A percentile compares a stretch with the other conserved stretches of the same genome.
phyloP scores from a whole-genome alignment of 2,797 vertebrate genomes.

The Sparidentex hasta region DNA sequence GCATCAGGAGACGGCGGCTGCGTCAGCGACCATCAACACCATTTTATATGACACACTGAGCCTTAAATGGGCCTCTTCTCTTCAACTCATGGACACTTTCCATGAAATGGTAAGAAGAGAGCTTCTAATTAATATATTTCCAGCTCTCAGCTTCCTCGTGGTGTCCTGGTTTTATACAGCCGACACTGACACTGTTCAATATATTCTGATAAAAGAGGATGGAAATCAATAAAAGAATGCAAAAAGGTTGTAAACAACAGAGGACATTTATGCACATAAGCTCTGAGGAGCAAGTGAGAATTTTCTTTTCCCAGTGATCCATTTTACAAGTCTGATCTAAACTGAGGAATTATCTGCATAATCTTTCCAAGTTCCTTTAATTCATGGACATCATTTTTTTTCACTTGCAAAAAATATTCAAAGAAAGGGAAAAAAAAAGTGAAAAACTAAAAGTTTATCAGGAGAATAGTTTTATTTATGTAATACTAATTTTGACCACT shows the following conservation, averaged over 20 bases:
- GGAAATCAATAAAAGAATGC: neutral
- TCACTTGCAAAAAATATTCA: too few relatives aligned
- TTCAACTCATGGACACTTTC: neutral
- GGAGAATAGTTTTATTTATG: too few relatives aligned
- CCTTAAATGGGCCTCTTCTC: neutral
- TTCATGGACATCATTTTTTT: too few relatives aligned
- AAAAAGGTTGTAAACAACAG: neutral
- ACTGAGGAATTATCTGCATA: too few relatives aligned
- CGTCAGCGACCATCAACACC: neutral
- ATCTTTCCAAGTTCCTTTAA: too few relatives aligned
- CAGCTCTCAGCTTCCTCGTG: neutral
- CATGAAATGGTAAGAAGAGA: neutral
- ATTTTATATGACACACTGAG: neutral
- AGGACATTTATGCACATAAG: too few relatives aligned
- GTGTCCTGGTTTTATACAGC: neutral
- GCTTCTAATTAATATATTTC: neutral
- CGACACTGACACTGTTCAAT: neutral
- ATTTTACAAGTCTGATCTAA: too few relatives aligned
- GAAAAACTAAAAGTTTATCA: too few relatives aligned
- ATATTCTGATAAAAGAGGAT: neutral
- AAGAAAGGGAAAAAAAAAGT: too few relatives aligned
- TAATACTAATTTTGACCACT: too few relatives aligned
- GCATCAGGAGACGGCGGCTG: constrained; percentile 18
- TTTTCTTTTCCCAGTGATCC: too few relatives aligned
- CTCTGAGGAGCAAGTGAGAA: too few relatives aligned